Percentiles rank a stretch among this genome's conserved stretches.
Evolutionary conservation across 2,888 invertebrate genomes (phyloP).

Genomic region (Stenichneumon culpator): DNA sequence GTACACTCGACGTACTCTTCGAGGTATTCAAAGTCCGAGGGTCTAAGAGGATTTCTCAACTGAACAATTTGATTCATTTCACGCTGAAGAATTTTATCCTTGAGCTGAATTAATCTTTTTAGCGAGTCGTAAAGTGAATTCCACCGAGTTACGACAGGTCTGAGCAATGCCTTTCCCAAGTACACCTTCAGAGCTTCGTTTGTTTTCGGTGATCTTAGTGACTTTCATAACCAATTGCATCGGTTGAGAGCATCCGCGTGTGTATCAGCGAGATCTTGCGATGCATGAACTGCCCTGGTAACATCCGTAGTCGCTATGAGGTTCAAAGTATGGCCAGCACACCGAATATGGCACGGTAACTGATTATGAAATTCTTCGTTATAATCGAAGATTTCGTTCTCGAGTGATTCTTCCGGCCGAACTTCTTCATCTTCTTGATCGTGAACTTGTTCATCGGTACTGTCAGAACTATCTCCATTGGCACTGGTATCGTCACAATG

Average conservation of each 20-base stretch:
- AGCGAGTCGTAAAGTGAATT: constrained; percentile 43
- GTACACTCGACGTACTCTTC: constrained; percentile 37
- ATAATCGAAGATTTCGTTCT: too few relatives aligned
- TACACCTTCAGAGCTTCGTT: constrained; percentile 14
- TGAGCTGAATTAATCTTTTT: background rate
- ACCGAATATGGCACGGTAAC: constrained; percentile 46
- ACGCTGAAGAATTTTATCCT: constrained; percentile 31
- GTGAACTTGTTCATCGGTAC: background rate
- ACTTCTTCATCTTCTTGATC: too few relatives aligned
- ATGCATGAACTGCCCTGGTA: constrained; percentile 4
- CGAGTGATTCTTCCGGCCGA: too few relatives aligned
- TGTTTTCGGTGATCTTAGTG: constrained; percentile 40
- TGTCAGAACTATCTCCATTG: constrained; percentile 15
- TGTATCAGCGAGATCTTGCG: background rate
- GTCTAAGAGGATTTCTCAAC: constrained; percentile 20
- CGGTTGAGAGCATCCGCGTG: background rate
- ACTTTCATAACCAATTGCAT: constrained; percentile 47
- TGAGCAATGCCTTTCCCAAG: constrained; percentile 20
- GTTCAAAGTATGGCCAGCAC: constrained; percentile 46
- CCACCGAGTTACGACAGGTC: constrained; percentile 48
- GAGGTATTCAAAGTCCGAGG: constrained; percentile 21
- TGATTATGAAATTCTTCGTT: too few relatives aligned
- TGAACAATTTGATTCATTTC: constrained; percentile 10
- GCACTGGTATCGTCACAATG: background rate
- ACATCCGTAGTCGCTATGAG: constrained; percentile 38